A percentile compares a stretch with the other conserved stretches of the same genome.
Evolutionary conservation across 2,113 vertebrate genomes (phyloP).

Genomic region (Pteropus alecto): DNA sequence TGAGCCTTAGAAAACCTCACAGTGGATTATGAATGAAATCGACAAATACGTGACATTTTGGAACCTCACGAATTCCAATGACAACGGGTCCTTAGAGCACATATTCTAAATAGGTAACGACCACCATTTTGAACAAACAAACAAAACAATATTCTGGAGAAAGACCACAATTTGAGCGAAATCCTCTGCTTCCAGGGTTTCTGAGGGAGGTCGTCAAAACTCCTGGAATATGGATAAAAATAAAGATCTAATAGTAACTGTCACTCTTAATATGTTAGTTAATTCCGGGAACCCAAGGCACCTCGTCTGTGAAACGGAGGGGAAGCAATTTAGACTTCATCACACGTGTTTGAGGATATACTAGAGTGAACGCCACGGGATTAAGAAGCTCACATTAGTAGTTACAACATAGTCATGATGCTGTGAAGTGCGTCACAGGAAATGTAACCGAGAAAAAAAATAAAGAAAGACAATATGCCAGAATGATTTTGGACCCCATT

Average conservation of each 20-base stretch:
- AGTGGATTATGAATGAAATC: background rate
- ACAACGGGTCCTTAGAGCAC: accelerated
- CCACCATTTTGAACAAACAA: too few species aligned
- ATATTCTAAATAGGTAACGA: too few species aligned
- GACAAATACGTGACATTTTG: background rate
- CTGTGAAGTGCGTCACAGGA: too few species aligned
- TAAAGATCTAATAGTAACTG: accelerated
- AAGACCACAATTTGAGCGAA: accelerated
- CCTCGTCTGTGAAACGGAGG: too few species aligned
- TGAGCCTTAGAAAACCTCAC: background rate
- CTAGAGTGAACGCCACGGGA: background rate
- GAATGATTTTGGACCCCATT: background rate
- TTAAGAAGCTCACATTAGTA: too few species aligned
- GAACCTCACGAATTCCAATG: background rate
- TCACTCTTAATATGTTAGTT: background rate
- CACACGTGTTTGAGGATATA: too few species aligned
- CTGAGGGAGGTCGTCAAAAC: too few species aligned
- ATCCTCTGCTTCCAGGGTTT: background rate
- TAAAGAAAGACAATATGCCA: background rate
- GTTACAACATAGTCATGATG: too few species aligned
- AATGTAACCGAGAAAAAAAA: too few species aligned
- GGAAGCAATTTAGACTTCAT: background rate
- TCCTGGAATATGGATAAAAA: background rate
- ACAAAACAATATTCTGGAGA: too few species aligned
- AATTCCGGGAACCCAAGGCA: too few species aligned